Evolutionary conservation across 2,113 vertebrate species (phyloP).

Genomic region (Daboia siamensis): DNA sequence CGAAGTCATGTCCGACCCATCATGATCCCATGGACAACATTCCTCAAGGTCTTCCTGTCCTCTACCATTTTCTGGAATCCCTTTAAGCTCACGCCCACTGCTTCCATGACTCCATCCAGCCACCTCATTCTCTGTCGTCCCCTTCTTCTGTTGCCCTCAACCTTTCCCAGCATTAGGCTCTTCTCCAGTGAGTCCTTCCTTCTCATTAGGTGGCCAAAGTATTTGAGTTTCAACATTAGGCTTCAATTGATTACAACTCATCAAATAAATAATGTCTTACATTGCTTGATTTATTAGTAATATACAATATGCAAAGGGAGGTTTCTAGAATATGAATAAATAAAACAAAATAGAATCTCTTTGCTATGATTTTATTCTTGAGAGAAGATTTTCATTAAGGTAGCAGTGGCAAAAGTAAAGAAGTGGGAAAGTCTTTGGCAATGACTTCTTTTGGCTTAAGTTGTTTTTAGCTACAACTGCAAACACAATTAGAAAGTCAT

Average conservation of each 20-base stretch:
- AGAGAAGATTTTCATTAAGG: slow-evolving; percentile 24
- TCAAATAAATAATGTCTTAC: neutral
- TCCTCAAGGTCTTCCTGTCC: no score
- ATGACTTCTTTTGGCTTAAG: slow-evolving; percentile 43
- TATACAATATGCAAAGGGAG: slow-evolving; percentile 11
- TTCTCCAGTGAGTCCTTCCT: no score
- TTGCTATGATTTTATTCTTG: slow-evolving; percentile 19
- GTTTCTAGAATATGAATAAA: slow-evolving; percentile 30
- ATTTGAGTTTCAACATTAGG: no score
- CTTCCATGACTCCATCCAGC: no score
- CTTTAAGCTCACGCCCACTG: no score
- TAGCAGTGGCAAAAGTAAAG: slow-evolving; percentile 44
- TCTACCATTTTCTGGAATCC: no score
- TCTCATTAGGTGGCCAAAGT: no score
- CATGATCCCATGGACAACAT: no score
- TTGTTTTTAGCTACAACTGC: slow-evolving; percentile 60
- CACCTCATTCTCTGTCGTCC: no score
- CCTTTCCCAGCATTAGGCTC: no score
- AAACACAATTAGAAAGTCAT: slow-evolving; percentile 64
- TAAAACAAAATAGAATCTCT: slow-evolving; percentile 36
- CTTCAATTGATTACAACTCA: neutral
- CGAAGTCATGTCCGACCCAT: no score
- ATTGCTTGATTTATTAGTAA: slow-evolving; percentile 1
- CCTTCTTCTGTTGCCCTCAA: no score
- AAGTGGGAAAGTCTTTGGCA: slow-evolving; percentile 30